Conservation (phyloP, 2,113 vertebrate species). For the Lepus timidus region DNA sequence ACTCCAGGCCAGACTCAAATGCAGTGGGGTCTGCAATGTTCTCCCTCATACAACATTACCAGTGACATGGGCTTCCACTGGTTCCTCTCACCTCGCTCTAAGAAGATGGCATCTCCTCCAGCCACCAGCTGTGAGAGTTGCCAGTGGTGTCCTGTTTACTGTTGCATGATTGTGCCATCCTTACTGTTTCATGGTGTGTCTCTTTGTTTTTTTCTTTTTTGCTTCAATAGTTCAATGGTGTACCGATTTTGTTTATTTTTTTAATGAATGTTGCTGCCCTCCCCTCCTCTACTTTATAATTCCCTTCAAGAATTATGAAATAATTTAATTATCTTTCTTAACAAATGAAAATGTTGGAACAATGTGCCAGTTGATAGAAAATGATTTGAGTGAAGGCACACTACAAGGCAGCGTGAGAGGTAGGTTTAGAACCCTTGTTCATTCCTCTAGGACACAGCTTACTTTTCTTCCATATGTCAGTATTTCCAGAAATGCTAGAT, state of each 20-base stretch:
- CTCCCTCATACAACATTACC: too few species aligned
- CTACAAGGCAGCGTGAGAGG: neutral
- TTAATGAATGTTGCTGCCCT: neutral
- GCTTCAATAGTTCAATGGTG: too few species aligned
- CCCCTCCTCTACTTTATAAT: rapidly evolving
- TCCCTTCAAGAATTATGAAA: neutral
- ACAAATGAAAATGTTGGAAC: neutral
- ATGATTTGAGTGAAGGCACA: neutral
- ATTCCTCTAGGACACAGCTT: constrained; percentile 12
- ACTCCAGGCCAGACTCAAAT: too few species aligned
- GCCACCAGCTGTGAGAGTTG: too few species aligned
- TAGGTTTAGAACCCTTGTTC: neutral
- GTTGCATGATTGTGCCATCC: too few species aligned
- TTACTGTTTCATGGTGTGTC: too few species aligned
- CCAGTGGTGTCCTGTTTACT: too few species aligned
- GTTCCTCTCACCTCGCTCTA: too few species aligned
- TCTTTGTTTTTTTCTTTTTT: too few species aligned
- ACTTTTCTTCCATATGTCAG: constrained; percentile 23
- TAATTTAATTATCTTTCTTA: neutral
- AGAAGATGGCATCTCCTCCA: too few species aligned
- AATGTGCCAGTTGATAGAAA: neutral
- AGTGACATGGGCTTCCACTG: too few species aligned
- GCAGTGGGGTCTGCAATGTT: too few species aligned
- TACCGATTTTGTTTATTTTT: neutral
- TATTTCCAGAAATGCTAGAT: constrained; percentile 38